A percentile compares a stretch with the other conserved stretches of the same genome.
Conservation (phyloP, 2,113 vertebrate genomes). For the Notiomystis cincta region DNA sequence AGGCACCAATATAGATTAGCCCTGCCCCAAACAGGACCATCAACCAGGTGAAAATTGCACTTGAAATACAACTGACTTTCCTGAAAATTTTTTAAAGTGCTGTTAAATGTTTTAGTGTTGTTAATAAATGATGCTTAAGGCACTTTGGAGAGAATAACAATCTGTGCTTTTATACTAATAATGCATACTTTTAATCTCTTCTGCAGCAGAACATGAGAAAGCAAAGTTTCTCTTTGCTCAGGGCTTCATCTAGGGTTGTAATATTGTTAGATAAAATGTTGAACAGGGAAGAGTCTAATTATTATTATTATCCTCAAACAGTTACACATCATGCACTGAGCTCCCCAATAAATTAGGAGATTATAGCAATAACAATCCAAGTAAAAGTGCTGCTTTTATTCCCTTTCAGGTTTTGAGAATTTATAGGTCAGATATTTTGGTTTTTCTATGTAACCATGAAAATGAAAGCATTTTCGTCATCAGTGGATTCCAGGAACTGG, state of each 20-base stretch:
- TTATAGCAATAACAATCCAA: neutral
- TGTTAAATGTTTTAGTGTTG: neutral
- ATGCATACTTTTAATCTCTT: neutral
- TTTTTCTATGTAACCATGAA: neutral
- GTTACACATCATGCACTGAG: neutral
- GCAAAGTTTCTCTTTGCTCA: constrained; percentile 4
- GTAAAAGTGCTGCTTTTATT: neutral
- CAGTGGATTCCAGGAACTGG: neutral
- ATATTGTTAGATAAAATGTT: neutral
- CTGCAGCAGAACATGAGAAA: neutral
- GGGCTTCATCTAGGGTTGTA: neutral
- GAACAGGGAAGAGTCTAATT: neutral
- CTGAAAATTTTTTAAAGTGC: neutral
- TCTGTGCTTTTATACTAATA: neutral
- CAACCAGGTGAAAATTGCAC: neutral
- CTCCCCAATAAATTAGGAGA: neutral
- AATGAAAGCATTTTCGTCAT: neutral
- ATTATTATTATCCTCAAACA: neutral
- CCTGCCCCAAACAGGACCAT: neutral
- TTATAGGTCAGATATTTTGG: neutral
- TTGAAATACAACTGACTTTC: neutral
- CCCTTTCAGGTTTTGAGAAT: neutral
- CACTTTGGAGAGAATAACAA: neutral
- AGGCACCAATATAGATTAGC: neutral
- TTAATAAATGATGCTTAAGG: constrained; percentile 21